phyloP scores from a whole-genome alignment of 1,140 invertebrate genomes.

The Drosophila equinoxialis region DNA sequence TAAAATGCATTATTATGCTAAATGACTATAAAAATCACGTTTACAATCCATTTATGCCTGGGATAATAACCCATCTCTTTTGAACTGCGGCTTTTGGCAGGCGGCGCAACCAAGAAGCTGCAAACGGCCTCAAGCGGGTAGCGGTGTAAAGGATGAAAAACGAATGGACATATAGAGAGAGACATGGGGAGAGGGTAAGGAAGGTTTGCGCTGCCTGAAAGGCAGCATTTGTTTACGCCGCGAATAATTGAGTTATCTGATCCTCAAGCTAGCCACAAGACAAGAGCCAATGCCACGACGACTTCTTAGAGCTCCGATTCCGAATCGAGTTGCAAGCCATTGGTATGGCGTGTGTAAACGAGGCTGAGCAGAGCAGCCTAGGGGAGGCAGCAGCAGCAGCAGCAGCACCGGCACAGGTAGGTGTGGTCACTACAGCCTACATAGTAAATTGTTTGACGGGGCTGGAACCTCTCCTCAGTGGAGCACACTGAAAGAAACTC shows the following conservation, averaged over 20 bases:
- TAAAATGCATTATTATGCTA: constrained; percentile 83
- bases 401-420: constrained; percentile 60
- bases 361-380: constrained; percentile 21
- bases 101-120: constrained; percentile 38
- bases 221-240: constrained; percentile 82
- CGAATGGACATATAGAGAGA: constrained; percentile 4
- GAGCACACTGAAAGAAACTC: constrained; percentile 8
- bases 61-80: constrained; percentile 82
- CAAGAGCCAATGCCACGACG: constrained; percentile 25
- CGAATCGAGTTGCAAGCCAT: constrained; percentile 6
- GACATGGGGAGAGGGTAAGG: not conserved
- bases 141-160: not conserved
- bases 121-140: constrained; percentile 23
- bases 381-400: constrained; percentile 48
- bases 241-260: constrained; percentile 83
- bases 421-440: constrained; percentile 62
- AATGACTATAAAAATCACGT: constrained; percentile 83
- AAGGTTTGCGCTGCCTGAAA: constrained; percentile 44
- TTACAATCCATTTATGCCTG: constrained; percentile 83
- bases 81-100: constrained; percentile 40
- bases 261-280: constrained; percentile 74
- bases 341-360: constrained; percentile 11
- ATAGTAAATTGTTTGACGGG: constrained; percentile 71
- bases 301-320: constrained; percentile 7
- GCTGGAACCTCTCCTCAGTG: not conserved